These are phyloP conservation scores for Galaxea fascicularis DNA, from an alignment of 92 coral and sea anemone genomes.

Conservation along the genomic window DNA sequence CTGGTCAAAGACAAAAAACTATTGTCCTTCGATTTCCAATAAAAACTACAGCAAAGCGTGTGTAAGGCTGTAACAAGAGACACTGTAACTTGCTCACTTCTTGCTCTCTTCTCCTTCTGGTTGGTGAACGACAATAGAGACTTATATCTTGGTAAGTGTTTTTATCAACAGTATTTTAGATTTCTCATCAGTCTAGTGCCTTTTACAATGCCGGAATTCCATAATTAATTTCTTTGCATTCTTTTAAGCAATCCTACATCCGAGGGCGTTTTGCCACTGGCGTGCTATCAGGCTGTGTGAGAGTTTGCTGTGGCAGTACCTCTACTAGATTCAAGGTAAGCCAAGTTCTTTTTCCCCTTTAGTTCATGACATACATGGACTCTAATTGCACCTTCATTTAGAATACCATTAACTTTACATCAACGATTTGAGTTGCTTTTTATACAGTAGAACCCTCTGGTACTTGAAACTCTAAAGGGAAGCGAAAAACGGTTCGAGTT, in stretches of 20 bases:
- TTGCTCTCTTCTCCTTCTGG: conserved; percentile 15
- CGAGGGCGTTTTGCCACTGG: conserved; percentile 15
- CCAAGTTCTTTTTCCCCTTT: conserved; percentile 19
- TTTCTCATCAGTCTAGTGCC: conserved; percentile 18
- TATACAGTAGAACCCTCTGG: conserved; percentile 17
- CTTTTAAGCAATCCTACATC: conserved; percentile 18
- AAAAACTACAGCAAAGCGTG: conserved; percentile 14
- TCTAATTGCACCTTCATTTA: conserved; percentile 5
- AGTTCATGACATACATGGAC: conserved; percentile 19
- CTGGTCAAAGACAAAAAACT: conserved; percentile 18
- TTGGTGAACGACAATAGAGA: conserved; percentile 14
- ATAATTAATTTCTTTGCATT: conserved; percentile 16
- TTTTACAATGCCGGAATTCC: conserved; percentile 11
- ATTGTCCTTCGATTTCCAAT: conserved; percentile 19
- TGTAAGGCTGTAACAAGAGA: conserved; percentile 12
- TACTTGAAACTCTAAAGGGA: conserved; percentile 16
- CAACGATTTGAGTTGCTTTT: conserved; percentile 15
- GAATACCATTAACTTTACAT: background rate
- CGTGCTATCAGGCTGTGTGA: conserved; percentile 12
- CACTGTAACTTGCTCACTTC: conserved; percentile 21
- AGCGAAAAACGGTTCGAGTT: too few relatives aligned
- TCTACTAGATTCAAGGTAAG: conserved; percentile 21
- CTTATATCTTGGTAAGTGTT: conserved; percentile 12
- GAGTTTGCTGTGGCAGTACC: conserved; percentile 25
- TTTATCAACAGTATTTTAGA: conserved; percentile 13